phyloP scores from a whole-genome alignment of 2,888 invertebrate species.

The Trichopria drosophilae region DNA sequence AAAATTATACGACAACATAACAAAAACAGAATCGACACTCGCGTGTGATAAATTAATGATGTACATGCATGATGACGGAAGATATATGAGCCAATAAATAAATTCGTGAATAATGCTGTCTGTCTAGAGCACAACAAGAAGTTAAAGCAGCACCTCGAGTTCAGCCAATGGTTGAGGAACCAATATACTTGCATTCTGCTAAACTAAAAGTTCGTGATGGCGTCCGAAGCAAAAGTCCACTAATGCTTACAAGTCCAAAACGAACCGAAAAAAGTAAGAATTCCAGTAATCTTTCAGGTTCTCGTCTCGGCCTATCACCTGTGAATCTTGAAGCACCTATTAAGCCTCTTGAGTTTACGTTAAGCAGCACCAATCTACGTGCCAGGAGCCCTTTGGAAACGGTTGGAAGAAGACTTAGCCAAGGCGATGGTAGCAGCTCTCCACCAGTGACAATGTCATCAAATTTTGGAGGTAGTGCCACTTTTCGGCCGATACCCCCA shows the following conservation, averaged over 20 bases:
- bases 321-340: constrained; percentile 48
- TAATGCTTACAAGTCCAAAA: constrained; percentile 51
- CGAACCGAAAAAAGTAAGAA: constrained; percentile 52
- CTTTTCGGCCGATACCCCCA: constrained; percentile 38
- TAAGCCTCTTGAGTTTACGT: constrained; percentile 54
- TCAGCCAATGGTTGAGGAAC: too few species aligned
- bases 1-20: constrained; percentile 4
- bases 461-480: constrained; percentile 53
- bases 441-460: constrained; percentile 46
- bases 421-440: constrained; percentile 54
- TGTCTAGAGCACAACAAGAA: constrained; percentile 56
- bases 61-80: too few species aligned
- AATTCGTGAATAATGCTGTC: too few species aligned
- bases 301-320: constrained; percentile 49
- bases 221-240: constrained; percentile 54
- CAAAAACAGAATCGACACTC: neutral
- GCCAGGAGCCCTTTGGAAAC: constrained; percentile 55
- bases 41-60: neutral
- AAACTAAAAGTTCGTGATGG: too few species aligned
- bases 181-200: too few species aligned
- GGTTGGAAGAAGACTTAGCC: constrained; percentile 54
- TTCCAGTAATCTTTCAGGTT: constrained; percentile 52
- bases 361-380: constrained; percentile 54
- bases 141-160: too few species aligned
- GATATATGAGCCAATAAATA: too few species aligned